Base-by-base conservation (phyloP, 2,888 invertebrate species). In the Hybos culiciformis region DNA sequence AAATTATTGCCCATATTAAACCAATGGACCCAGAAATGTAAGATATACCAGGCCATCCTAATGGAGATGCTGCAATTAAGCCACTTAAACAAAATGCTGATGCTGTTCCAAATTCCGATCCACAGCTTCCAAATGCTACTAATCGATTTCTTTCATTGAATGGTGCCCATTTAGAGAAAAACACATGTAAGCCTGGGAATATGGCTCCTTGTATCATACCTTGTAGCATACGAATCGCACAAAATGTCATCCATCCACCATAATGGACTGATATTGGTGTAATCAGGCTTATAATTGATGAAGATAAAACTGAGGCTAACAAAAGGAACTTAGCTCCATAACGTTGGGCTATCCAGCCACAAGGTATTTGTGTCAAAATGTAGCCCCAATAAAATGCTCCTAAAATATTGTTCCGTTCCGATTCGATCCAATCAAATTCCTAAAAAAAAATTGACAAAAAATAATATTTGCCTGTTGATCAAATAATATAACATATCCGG, bases 11-110 rank as follows among this genome's bases (percentile, higher is more conserved):
- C 81, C 83, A 84, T 0, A 72, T 15, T 1, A 75, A 56, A 0
- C 80, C 78, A 1, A 76, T 57, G 6, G 67, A 67, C 0, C 84
- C 85, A 52, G 81, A 80, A 2, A 77, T 61, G 56, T 86, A 87
- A 62, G 86, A 86, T 44, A 80, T 78, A 7, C 79, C 73, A 1
- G 81, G 79, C 87, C 87, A 87, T 1, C 86, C 86, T 54, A 75
- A 68, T 0, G 63, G 52, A 0, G 79, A 76, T 1, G 76, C 76
- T 0, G 83, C 70, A 33, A 90, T 68, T 4, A 77, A 66, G 1
- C 88, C 88, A n/a, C 83, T 78, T 18, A 77, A 64, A 12, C 80
- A 72, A 56, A 86, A 62, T 53, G 84, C 77, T 2, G 84, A 57
- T 0, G 85, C 80, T 9, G 84, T 84, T 7, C 90, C 90, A 11